Evolutionary conservation across 2,888 invertebrate species (phyloP).

Genomic region (Netelia virgata): DNA sequence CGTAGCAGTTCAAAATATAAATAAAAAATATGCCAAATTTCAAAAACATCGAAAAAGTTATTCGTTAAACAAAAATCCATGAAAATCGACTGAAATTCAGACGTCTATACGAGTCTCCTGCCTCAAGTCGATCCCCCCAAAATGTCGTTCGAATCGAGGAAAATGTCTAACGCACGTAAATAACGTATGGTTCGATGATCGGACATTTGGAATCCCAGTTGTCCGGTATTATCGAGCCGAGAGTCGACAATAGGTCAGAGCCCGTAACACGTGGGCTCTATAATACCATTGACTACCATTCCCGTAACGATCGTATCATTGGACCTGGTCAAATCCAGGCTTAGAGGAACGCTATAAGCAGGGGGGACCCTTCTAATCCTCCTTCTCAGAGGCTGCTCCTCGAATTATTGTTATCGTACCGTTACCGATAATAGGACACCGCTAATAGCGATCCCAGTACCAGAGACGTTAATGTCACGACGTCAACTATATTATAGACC

Average conservation of each 20-base stretch:
- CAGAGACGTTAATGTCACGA: neutral
- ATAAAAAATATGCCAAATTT: no score
- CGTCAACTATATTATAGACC: neutral
- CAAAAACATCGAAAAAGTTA: no score
- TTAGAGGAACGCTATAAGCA: neutral
- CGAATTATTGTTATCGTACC: neutral
- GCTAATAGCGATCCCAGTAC: neutral
- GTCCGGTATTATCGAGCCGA: neutral
- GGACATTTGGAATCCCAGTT: neutral
- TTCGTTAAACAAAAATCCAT: no score
- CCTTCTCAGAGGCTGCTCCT: neutral
- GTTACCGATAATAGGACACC: constrained; percentile 11
- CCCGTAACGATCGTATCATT: no score
- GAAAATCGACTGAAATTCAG: no score
- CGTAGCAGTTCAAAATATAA: no score
- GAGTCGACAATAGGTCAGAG: neutral
- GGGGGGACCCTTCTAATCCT: neutral
- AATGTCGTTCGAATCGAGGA: no score
- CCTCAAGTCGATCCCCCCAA: no score
- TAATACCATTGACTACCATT: neutral
- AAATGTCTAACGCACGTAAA: no score
- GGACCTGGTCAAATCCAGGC: no score
- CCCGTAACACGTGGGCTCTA: neutral
- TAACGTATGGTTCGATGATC: no score
- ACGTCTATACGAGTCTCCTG: no score